Percentiles rank a stretch among this genome's conserved stretches.
Evolutionary conservation across 2,888 invertebrate genomes (phyloP).

Genomic region (Entomobrya proxima): DNA sequence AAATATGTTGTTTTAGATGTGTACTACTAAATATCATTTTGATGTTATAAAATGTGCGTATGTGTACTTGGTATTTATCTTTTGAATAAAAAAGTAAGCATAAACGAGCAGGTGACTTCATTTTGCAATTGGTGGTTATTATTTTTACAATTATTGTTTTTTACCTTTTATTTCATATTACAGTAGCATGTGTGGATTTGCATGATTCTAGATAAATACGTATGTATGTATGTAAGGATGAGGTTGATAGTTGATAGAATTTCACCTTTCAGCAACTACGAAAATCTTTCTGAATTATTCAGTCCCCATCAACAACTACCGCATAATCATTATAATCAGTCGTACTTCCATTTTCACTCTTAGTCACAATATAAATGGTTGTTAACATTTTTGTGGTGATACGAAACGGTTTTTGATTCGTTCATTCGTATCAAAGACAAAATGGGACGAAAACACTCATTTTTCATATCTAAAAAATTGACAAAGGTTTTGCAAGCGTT

Average conservation of each 20-base stretch:
- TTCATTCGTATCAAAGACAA: not conserved
- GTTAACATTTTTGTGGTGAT: conserved; percentile 28
- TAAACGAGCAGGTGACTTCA: conserved; percentile 29
- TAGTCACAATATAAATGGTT: conserved; percentile 49
- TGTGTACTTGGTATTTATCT: not conserved
- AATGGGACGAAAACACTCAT: not conserved
- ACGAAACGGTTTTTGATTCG: not conserved
- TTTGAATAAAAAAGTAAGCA: not conserved
- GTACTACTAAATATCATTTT: not conserved
- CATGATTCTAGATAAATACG: not conserved
- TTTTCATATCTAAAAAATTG: not conserved
- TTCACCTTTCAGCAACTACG: not conserved
- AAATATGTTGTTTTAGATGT: conserved; percentile 1
- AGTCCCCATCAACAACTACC: not conserved
- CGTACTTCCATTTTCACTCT: conserved; percentile 46
- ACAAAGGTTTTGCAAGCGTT: not conserved
- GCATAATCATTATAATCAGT: conserved; percentile 54
- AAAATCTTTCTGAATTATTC: conserved; percentile 46
- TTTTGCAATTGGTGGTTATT: not conserved
- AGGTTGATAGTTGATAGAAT: not conserved
- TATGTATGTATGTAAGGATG: not conserved
- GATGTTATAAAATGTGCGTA: not conserved
- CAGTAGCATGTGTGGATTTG: not conserved
- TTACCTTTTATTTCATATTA: not conserved
- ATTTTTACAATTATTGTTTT: conserved; percentile 18